Conservation (phyloP, 2,113 vertebrate species). For the Dasypus novemcinctus region DNA sequence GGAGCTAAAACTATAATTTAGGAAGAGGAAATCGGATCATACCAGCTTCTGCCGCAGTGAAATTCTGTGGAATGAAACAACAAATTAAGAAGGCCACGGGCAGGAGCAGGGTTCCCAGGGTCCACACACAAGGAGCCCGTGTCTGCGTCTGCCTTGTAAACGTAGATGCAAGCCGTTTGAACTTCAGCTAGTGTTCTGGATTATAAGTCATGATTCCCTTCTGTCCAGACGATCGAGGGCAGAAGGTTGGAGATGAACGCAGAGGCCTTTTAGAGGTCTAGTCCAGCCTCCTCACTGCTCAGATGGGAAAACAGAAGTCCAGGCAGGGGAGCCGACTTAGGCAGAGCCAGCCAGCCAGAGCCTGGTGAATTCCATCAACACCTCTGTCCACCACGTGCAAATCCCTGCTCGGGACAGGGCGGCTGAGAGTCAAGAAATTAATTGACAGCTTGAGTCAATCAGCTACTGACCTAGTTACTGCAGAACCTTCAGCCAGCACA, state of each 20-base stretch:
- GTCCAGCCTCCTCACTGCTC: background rate
- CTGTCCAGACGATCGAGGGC: background rate
- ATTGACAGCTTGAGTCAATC: background rate
- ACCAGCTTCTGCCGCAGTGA: background rate
- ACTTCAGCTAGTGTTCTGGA: background rate
- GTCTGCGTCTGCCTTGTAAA: background rate
- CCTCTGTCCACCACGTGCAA: background rate
- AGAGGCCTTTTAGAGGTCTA: background rate
- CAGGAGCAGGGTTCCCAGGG: fast-evolving
- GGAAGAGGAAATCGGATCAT: background rate
- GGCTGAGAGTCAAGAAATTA: fast-evolving
- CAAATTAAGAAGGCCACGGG: too few species aligned
- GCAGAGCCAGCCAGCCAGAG: background rate
- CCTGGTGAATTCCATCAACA: fast-evolving
- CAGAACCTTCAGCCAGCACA: background rate
- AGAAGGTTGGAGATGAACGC: background rate
- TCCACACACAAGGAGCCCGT: background rate
- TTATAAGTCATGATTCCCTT: background rate
- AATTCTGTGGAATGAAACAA: background rate
- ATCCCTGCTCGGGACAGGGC: background rate
- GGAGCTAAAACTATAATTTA: background rate
- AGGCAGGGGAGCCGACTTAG: background rate
- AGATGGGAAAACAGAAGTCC: background rate
- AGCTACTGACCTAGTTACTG: background rate
- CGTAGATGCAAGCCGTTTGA: background rate